Conservation (phyloP, 2,797 vertebrate genomes). For the Acanthurus leucopareius region DNA sequence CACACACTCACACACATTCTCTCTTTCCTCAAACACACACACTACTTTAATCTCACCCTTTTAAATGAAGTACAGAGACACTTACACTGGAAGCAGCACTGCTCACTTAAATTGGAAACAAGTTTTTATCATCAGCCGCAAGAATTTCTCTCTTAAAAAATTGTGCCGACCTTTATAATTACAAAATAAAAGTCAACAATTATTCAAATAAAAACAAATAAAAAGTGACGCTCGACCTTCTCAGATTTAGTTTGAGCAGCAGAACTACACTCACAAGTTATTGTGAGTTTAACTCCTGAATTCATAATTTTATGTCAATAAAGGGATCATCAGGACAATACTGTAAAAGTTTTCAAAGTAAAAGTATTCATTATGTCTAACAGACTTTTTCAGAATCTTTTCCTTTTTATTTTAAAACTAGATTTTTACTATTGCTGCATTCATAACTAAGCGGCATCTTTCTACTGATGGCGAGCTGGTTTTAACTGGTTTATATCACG, state of each 20-base stretch:
- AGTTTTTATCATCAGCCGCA: constrained; percentile 37
- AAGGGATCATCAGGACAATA: background rate
- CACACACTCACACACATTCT: constrained; percentile 39
- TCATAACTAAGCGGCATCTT: background rate
- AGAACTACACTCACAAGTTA: background rate
- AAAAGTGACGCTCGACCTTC: background rate
- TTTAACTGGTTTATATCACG: background rate
- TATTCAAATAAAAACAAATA: constrained; percentile 14
- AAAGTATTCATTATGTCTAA: background rate
- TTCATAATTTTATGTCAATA: background rate
- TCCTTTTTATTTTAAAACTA: background rate
- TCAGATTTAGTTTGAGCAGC: background rate
- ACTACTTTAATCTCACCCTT: constrained; percentile 74
- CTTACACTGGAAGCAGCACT: constrained; percentile 54
- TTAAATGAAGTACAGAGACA: constrained; percentile 72
- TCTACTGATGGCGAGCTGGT: background rate
- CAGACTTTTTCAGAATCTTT: background rate
- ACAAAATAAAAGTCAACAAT: constrained; percentile 33
- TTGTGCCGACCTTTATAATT: background rate
- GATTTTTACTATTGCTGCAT: background rate
- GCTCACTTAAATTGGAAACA: constrained; percentile 59
- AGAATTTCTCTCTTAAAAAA: constrained; percentile 2
- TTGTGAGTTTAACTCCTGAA: background rate
- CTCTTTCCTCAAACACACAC: constrained; percentile 33
- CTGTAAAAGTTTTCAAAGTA: background rate